phyloP scores from a whole-genome alignment of 2,888 invertebrate species.

The Chloromyia formosa region DNA sequence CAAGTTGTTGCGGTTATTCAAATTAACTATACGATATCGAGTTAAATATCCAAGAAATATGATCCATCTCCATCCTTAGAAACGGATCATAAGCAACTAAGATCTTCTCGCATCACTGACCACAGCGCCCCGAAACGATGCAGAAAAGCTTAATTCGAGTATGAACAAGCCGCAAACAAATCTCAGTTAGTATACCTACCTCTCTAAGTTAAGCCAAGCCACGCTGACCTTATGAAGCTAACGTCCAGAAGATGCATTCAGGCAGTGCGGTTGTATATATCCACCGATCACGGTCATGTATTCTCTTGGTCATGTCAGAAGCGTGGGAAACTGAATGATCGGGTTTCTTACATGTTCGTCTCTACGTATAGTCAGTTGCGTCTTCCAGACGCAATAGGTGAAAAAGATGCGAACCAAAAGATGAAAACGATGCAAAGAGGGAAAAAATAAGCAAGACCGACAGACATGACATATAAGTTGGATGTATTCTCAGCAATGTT shows the following conservation, averaged over 20 bases:
- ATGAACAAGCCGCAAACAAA: too few species aligned
- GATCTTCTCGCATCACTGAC: too few species aligned
- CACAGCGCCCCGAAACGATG: too few species aligned
- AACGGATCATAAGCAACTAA: too few species aligned
- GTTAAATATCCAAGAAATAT: too few species aligned
- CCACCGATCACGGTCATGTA: conserved; percentile 17
- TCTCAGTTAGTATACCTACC: neutral
- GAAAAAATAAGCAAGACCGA: conserved; percentile 24
- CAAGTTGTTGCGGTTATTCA: conserved; percentile 20
- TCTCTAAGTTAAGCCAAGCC: neutral
- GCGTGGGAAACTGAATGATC: conserved; percentile 49
- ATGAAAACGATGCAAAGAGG: conserved; percentile 8
- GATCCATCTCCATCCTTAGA: too few species aligned
- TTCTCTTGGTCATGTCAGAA: conserved; percentile 44
- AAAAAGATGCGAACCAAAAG: conserved; percentile 9
- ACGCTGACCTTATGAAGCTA: conserved; percentile 25
- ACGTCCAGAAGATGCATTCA: conserved; percentile 32
- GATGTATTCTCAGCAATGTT: neutral
- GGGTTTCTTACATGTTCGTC: conserved; percentile 29
- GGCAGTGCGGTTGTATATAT: neutral
- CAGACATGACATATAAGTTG: neutral
- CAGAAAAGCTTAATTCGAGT: too few species aligned
- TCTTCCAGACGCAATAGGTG: neutral
- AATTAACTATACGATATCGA: conserved; percentile 4
- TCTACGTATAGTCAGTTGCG: neutral